Percentiles rank a stretch among this genome's conserved stretches.
phyloP scores from a whole-genome alignment of 2,113 vertebrate species.

The Laticauda colubrina region DNA sequence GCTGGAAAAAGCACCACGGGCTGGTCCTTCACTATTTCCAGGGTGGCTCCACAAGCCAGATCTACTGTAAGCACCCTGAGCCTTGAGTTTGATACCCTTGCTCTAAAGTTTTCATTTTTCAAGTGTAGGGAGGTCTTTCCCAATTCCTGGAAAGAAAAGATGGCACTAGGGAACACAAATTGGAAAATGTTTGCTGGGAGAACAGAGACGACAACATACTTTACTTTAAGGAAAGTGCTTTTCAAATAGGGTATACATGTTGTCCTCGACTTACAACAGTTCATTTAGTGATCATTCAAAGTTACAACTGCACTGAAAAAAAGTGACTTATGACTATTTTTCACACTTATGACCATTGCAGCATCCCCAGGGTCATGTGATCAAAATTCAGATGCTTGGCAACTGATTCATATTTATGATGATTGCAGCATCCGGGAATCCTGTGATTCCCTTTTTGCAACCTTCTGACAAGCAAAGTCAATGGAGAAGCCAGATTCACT shows the following conservation, averaged over 20 bases:
- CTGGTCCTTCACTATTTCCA: too few relatives aligned
- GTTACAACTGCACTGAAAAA: background rate
- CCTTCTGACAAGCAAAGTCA: too few relatives aligned
- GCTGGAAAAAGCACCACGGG: too few relatives aligned
- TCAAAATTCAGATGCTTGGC: too few relatives aligned
- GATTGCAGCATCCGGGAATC: background rate
- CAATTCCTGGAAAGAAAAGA: background rate
- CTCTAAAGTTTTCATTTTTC: background rate
- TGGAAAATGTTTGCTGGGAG: background rate
- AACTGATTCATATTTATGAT: background rate
- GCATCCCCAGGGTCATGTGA: background rate
- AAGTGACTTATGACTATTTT: background rate
- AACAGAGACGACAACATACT: background rate
- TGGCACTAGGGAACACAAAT: background rate
- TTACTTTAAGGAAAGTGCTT: background rate
- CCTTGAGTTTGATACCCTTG: too few relatives aligned
- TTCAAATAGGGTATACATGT: background rate
- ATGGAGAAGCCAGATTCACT: too few relatives aligned
- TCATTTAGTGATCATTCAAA: background rate
- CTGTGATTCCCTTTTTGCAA: too few relatives aligned
- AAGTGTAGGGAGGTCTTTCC: background rate
- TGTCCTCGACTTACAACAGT: background rate
- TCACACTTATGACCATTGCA: background rate
- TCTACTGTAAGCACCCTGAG: too few relatives aligned
- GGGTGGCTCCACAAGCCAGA: too few relatives aligned